Percentiles rank a stretch among this genome's conserved stretches.
phyloP scores from a whole-genome alignment of 2,888 invertebrate genomes.

The Macrophya alboannulata region DNA sequence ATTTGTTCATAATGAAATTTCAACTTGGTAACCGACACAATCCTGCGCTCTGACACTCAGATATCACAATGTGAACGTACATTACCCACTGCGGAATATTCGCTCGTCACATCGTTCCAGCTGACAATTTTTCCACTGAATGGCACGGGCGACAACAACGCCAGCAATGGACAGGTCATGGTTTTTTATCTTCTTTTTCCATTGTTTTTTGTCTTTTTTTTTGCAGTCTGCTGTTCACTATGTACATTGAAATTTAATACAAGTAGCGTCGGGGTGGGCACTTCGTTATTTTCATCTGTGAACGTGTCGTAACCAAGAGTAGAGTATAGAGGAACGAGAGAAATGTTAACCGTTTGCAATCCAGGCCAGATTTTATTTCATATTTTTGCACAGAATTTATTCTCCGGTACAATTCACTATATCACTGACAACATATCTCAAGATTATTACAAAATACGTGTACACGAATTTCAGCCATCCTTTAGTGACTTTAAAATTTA shows the following conservation, averaged over 20 bases:
- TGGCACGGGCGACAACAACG: neutral
- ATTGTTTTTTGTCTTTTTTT: neutral
- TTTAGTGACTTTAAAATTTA: neutral
- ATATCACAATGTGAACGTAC: constrained; percentile 14
- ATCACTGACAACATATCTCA: constrained; percentile 20
- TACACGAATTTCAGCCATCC: neutral
- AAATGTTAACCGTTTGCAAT: neutral
- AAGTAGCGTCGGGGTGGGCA: neutral
- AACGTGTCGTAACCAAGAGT: constrained; percentile 19
- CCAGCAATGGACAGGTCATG: constrained; percentile 3
- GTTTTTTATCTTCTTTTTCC: neutral
- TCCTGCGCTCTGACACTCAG: constrained; percentile 12
- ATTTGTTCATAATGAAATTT: constrained; percentile 29
- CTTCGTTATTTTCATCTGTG: constrained; percentile 33
- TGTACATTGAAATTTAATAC: constrained; percentile 46
- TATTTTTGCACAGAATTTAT: constrained; percentile 18
- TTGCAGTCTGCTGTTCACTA: constrained; percentile 32
- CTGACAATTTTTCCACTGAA: constrained; percentile 34
- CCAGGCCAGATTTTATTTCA: neutral
- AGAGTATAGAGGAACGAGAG: neutral
- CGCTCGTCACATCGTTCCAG: constrained; percentile 9
- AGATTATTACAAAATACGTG: neutral
- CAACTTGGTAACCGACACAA: constrained; percentile 3
- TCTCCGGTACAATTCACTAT: neutral
- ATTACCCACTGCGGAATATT: constrained; percentile 12